Conservation (phyloP, 2,888 invertebrate species). For the Brachycybe producta region DNA sequence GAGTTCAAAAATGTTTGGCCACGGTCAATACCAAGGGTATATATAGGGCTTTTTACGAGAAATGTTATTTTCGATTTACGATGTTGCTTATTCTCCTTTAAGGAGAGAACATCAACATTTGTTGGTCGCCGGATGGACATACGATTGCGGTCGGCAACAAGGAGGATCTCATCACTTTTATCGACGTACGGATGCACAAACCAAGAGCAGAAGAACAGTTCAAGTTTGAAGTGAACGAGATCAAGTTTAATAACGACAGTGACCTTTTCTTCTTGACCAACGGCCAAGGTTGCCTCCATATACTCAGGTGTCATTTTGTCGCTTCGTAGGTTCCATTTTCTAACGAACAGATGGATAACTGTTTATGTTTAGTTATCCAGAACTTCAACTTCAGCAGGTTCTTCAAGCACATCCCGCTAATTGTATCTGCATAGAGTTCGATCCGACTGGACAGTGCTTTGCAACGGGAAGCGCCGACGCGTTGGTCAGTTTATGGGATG, state of each 20-base stretch:
- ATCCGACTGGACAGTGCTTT: slow-evolving; percentile 85
- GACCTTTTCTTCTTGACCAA: slow-evolving; percentile 90
- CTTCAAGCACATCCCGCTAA: slow-evolving; percentile 97
- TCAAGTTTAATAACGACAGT: slow-evolving; percentile 91
- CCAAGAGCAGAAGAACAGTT: slow-evolving; percentile 83
- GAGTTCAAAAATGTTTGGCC: slow-evolving; percentile 74
- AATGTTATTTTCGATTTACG: neutral
- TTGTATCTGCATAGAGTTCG: slow-evolving; percentile 95
- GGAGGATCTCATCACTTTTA: slow-evolving; percentile 91
- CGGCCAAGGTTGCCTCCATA: slow-evolving; percentile 87
- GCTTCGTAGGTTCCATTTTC: too few species aligned
- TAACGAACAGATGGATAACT: too few species aligned
- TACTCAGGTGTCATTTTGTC: slow-evolving; percentile 61
- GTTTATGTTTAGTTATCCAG: slow-evolving; percentile 59
- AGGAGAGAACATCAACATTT: slow-evolving; percentile 96
- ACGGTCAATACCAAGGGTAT: slow-evolving; percentile 75
- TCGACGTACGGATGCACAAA: slow-evolving; percentile 78
- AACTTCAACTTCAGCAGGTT: slow-evolving; percentile 69
- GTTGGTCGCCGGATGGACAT: slow-evolving; percentile 95
- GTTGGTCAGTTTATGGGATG: slow-evolving; percentile 91
- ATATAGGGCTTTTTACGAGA: too few species aligned
- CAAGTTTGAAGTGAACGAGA: slow-evolving; percentile 95
- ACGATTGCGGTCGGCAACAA: slow-evolving; percentile 97
- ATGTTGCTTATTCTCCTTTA: slow-evolving; percentile 20
- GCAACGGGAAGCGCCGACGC: slow-evolving; percentile 97